Base-by-base conservation (phyloP, 2,888 invertebrate genomes). In the Drosophila mulleri region DNA sequence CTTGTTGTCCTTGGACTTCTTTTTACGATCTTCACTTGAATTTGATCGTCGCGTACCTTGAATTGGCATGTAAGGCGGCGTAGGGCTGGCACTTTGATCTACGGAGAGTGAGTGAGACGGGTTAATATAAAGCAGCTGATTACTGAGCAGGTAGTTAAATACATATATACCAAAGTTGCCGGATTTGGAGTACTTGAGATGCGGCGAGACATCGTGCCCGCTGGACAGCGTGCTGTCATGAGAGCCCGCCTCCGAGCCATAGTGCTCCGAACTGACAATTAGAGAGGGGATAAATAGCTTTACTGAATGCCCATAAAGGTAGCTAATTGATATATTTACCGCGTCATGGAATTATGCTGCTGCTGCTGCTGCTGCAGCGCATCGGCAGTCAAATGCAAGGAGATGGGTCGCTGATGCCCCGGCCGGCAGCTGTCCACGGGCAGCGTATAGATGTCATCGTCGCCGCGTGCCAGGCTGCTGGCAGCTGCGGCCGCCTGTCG, bases 41-140 rank as follows among this genome's bases (percentile, higher is more conserved):
- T 95, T 94, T n/a, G 95, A 93, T 81, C 96, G 93, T 70, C 96
- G 93, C 84, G 96, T 96, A 54, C 96, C 96, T 92, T 96, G 96
- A 86, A 96, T 96, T 54, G 96, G 96, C 96, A 96, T 96, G 89
- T 96, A 96, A 63, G 96, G 96, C 9, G 96, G 95, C 47, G 94
- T 94, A 48, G 94, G 94, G 77, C 93, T 94, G 50, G 94, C 93
- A 78, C 82, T 91, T 78, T 94, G 93, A 80, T 95, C 95, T 87
- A 62, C 18, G 35, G 39, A 37, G 11, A 37, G 32, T 14, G 3
- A 12, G 7, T 9, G 26, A 26, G 26, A 50, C 20, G 8, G 11
- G 20, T 50, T 50, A 50, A 47, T 42, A 29, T 23, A 42, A 7
- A 16, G 26, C 23, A 48, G 12, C 14, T 6, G 20, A 6, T 48